phyloP scores from a whole-genome alignment of 2,888 invertebrate species.

The Sarcophaga variegata region DNA sequence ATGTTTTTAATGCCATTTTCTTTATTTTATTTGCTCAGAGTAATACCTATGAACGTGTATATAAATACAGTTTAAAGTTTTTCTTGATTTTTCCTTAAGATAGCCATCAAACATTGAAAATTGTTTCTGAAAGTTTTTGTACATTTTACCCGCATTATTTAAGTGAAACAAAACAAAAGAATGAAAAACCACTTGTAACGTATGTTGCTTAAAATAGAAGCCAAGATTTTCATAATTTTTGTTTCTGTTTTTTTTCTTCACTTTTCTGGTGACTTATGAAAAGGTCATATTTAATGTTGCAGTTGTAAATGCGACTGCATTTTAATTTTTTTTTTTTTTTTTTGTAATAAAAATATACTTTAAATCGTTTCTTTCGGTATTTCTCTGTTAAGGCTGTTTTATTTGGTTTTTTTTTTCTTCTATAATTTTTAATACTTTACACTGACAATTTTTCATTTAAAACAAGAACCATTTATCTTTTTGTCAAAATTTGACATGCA shows the following conservation, averaged over 20 bases:
- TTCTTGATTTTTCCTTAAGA: constrained; percentile 40
- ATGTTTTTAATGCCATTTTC: constrained; percentile 23
- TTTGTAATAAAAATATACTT: background rate
- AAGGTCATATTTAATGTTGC: constrained; percentile 60
- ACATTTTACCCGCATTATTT: constrained; percentile 39
- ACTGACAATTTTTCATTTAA: constrained; percentile 58
- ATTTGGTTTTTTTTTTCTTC: background rate
- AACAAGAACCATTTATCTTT: constrained; percentile 69
- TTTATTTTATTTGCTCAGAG: background rate
- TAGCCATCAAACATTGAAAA: constrained; percentile 59
- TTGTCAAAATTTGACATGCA: constrained; percentile 77
- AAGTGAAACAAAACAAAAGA: constrained; percentile 31
- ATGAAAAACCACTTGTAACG: constrained; percentile 13
- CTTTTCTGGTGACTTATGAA: constrained; percentile 39
- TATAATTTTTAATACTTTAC: constrained; percentile 14
- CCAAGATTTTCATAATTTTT: constrained; percentile 39
- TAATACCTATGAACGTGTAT: background rate
- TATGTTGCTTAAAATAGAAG: background rate
- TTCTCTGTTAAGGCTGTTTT: background rate
- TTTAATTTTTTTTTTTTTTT: background rate
- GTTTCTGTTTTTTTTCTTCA: background rate
- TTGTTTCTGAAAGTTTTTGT: background rate
- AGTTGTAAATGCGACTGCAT: constrained; percentile 16
- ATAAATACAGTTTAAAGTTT: background rate
- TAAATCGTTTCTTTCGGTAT: background rate